These are phyloP conservation scores for Calliscelio sp. DNA, from an alignment of 2,888 invertebrate genomes.

Conservation along the genomic window DNA sequence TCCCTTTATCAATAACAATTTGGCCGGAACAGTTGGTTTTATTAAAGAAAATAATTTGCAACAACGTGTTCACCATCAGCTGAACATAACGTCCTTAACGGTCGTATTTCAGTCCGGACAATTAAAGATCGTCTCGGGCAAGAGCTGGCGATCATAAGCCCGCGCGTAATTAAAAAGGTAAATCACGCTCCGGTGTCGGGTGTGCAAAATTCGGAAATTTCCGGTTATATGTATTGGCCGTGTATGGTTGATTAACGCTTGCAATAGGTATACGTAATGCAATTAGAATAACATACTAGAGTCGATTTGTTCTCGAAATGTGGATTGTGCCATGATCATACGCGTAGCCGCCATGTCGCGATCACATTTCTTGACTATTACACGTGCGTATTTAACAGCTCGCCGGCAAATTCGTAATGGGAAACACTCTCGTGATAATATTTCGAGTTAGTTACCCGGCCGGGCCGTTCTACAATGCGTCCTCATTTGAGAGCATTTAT, in stretches of 20 bases:
- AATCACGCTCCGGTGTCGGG: constrained; percentile 47
- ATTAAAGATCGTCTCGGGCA: constrained; percentile 47
- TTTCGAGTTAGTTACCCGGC: constrained; percentile 70
- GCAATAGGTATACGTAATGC: constrained; percentile 59
- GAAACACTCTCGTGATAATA: constrained; percentile 63
- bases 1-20: too few species aligned
- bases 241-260: constrained; percentile 62
- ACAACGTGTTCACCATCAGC: too few species aligned
- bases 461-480: constrained; percentile 52
- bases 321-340: constrained; percentile 55
- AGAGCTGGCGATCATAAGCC: constrained; percentile 38
- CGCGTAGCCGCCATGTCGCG: constrained; percentile 60
- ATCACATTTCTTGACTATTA: constrained; percentile 71
- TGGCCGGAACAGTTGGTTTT: too few species aligned
- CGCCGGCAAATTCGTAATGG: constrained; percentile 59
- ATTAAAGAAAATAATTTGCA: too few species aligned
- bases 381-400: constrained; percentile 56
- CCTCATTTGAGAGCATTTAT: constrained; percentile 69
- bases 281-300: constrained; percentile 70
- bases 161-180: constrained; percentile 65
- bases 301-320: constrained; percentile 65
- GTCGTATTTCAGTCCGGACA: constrained; percentile 35
- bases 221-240: constrained; percentile 34
- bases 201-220: constrained; percentile 47
- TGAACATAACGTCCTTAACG: constrained; percentile 16